Percentiles rank a stretch among this genome's conserved stretches.
Evolutionary conservation across 1,140 invertebrate species (phyloP).

Genomic region (Drosophila biarmipes): DNA sequence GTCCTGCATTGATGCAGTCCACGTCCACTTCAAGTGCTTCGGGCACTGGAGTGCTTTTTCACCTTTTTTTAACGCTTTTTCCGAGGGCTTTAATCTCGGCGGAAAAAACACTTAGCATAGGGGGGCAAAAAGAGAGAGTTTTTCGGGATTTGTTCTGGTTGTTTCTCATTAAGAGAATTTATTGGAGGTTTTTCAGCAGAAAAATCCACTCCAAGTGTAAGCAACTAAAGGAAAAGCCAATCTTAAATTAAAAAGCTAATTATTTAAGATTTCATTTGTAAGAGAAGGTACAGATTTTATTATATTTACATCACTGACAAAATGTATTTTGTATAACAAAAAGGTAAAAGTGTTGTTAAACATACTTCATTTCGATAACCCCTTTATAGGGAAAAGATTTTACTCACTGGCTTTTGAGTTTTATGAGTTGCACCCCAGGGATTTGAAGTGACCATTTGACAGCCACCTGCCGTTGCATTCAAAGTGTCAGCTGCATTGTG

Average conservation of each 20-base stretch:
- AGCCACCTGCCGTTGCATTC: slow-evolving; percentile 22
- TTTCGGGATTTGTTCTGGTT: not conserved
- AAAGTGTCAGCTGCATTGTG: slow-evolving; percentile 38
- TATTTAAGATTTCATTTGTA: too few relatives aligned
- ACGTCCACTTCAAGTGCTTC: slow-evolving; percentile 22
- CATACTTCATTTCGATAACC: not conserved
- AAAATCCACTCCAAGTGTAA: too few relatives aligned
- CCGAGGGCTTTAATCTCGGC: slow-evolving; percentile 1
- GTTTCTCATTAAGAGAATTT: not conserved
- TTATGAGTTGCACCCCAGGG: slow-evolving; percentile 6
- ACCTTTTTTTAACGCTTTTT: slow-evolving; percentile 2
- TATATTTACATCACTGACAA: too few relatives aligned
- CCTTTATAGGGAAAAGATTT: too few relatives aligned
- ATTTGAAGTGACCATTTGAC: slow-evolving; percentile 8
- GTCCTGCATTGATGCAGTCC: slow-evolving; percentile 40
- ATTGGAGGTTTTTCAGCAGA: not conserved
- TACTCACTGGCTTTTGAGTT: not conserved
- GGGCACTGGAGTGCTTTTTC: not conserved
- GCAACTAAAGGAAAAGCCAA: not conserved
- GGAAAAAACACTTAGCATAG: not conserved
- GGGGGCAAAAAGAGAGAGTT: not conserved
- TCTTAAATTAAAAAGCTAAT: too few relatives aligned
- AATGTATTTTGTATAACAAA: too few relatives aligned
- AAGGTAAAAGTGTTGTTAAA: too few relatives aligned
- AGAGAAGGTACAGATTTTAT: too few relatives aligned